A percentile compares a stretch with the other conserved stretches of the same genome.
phyloP scores from a whole-genome alignment of 1,140 invertebrate species.

The Gonioctena quinquepunctata region DNA sequence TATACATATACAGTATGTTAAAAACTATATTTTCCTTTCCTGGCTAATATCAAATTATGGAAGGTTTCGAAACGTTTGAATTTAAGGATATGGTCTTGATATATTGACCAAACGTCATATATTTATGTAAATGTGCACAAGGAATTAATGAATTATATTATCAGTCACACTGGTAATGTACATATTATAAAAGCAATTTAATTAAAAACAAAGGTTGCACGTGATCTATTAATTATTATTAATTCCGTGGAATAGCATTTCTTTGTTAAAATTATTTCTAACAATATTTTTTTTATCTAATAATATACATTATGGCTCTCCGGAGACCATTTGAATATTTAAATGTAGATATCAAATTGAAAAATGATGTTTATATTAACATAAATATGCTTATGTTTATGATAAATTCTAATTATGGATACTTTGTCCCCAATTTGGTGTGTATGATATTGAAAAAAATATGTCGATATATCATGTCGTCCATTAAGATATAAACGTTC shows the following conservation, averaged over 20 bases:
- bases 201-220: background rate
- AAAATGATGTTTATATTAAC: slow-evolving; percentile 11
- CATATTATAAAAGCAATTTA: no score
- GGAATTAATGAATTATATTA: no score
- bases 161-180: no score
- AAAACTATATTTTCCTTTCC: no score
- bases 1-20: no score
- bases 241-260: background rate
- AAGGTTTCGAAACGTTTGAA: no score
- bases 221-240: background rate
- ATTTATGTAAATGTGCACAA: no score
- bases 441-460: background rate
- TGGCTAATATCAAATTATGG: no score
- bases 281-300: slow-evolving; percentile 2
- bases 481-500: background rate
- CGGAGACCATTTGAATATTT: background rate
- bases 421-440: slow-evolving; percentile 3
- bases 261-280: background rate
- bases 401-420: slow-evolving; percentile 6
- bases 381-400: slow-evolving; percentile 10
- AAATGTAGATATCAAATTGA: slow-evolving; percentile 10
- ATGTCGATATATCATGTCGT: background rate
- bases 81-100: no score
- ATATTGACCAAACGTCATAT: no score
- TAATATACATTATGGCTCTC: background rate